A percentile compares a stretch with the other conserved stretches of the same genome.
Evolutionary conservation across 2,888 invertebrate species (phyloP).

Genomic region (Eupithecia inturbata): DNA sequence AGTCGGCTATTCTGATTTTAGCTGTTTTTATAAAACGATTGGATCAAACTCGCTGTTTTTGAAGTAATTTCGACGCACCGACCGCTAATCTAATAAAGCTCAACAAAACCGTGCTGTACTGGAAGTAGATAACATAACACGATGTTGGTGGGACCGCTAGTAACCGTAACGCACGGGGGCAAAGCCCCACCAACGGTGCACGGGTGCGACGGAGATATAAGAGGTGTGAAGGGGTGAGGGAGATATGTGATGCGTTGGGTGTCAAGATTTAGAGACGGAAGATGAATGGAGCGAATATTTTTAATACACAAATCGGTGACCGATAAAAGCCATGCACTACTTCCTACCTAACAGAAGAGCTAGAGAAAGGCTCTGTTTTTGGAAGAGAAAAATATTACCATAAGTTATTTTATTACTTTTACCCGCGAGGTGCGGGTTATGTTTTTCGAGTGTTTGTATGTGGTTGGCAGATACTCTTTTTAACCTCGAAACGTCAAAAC

Average conservation of each 20-base stretch:
- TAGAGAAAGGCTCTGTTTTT: background rate
- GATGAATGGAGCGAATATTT: constrained; percentile 2
- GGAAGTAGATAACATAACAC: constrained; percentile 19
- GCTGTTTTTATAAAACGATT: background rate
- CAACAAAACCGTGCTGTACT: constrained; percentile 7
- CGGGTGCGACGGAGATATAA: constrained; percentile 41
- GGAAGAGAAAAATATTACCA: background rate
- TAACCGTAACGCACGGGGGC: constrained; percentile 59
- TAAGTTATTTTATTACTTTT: background rate
- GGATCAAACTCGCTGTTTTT: background rate
- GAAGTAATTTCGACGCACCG: background rate
- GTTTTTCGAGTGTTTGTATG: too few species aligned
- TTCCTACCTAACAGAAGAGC: background rate
- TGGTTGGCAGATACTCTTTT: too few species aligned
- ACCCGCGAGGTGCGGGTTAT: too few species aligned
- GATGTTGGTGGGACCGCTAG: constrained; percentile 44
- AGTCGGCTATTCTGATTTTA: background rate
- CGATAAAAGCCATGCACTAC: background rate
- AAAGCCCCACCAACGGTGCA: constrained; percentile 61
- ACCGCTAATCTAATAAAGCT: constrained; percentile 14
- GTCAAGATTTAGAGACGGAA: constrained; percentile 14
- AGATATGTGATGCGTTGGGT: constrained; percentile 30
- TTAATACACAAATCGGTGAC: background rate
- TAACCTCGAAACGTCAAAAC: too few species aligned
- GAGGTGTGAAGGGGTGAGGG: constrained; percentile 27